Evolutionary conservation across 1,140 invertebrate genomes (phyloP).

Genomic region (Thaumatotibia leucotreta): DNA sequence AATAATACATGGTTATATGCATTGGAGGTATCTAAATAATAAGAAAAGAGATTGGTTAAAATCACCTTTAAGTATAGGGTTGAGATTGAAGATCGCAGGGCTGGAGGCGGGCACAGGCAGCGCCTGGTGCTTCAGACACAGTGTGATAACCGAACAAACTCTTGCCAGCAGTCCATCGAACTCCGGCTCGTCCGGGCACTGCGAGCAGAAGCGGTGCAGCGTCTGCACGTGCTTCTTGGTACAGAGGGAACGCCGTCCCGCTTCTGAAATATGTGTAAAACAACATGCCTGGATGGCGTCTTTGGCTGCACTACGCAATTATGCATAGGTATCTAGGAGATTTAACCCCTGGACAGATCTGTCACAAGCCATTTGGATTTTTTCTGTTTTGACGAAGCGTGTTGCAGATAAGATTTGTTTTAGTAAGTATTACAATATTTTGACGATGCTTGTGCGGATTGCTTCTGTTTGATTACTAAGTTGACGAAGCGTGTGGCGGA

Average conservation of each 20-base stretch:
- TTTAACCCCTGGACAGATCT: too few relatives aligned
- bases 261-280: constrained; percentile 64
- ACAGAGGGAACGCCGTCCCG: constrained; percentile 78
- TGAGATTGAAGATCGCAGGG: constrained; percentile 73
- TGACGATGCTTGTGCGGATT: too few relatives aligned
- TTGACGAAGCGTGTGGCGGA: too few relatives aligned
- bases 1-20: too few relatives aligned
- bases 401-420: too few relatives aligned
- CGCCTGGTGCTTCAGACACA: constrained; percentile 80
- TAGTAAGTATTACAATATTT: too few relatives aligned
- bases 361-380: too few relatives aligned
- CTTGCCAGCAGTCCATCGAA: constrained; percentile 80
- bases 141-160: constrained; percentile 80
- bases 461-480: too few relatives aligned
- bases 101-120: constrained; percentile 78
- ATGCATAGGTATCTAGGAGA: too few relatives aligned
- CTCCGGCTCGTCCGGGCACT: constrained; percentile 81
- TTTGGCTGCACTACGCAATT: too few relatives aligned
- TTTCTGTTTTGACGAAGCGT: too few relatives aligned
- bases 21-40: too few relatives aligned
- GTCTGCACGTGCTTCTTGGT: constrained; percentile 79
- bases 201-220: constrained; percentile 80
- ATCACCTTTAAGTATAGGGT: constrained; percentile 67
- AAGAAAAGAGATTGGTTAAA: background rate
- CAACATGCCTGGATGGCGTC: background rate